These are phyloP conservation scores for Felis catus DNA, from an alignment of 2,113 vertebrate genomes.

Conservation along the genomic window F.catus_Fca126_mat1.0 CM031426.1:14130501-14131000, in stretches of 20 bases:
- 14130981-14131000: not conserved
- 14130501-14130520: too few relatives aligned
- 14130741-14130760: not conserved
- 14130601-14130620: too few relatives aligned
- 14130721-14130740: not conserved
- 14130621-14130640: too few relatives aligned
- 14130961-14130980: not conserved
- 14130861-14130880: not conserved
- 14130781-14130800: constrained; percentile 24
- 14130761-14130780: not conserved
- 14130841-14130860: not conserved
- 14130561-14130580: too few relatives aligned
- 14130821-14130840: not conserved
- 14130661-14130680: not conserved
- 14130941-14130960: not conserved
- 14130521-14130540: too few relatives aligned
- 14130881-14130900: not conserved
- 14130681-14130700: not conserved
- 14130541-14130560: too few relatives aligned
- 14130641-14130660: not conserved
- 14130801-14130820: not conserved
- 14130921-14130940: not conserved
- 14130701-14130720: not conserved
- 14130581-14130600: too few relatives aligned
- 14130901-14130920: not conserved